A percentile compares a stretch with the other conserved stretches of the same genome.
Evolutionary conservation across 2,797 vertebrate species (phyloP).

Genomic region (Hippoglossus hippoglossus): DNA sequence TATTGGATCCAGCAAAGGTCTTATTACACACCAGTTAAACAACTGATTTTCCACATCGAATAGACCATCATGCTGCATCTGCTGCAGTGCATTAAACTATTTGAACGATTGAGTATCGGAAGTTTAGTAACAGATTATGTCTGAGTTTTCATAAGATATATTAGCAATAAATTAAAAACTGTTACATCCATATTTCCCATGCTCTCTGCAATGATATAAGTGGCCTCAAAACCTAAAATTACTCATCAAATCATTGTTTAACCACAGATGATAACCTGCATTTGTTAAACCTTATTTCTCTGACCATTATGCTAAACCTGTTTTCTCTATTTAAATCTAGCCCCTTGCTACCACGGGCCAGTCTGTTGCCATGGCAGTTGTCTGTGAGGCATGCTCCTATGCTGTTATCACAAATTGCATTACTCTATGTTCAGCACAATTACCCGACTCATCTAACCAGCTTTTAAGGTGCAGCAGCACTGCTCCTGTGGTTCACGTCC

Average conservation of each 20-base stretch:
- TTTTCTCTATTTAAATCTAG: slow-evolving; percentile 53
- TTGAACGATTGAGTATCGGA: too few species aligned
- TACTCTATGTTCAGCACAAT: slow-evolving; percentile 63
- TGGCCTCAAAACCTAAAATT: too few species aligned
- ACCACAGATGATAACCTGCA: not conserved
- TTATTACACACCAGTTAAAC: slow-evolving; percentile 5
- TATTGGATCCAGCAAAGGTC: slow-evolving; percentile 29
- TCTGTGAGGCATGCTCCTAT: slow-evolving; percentile 64
- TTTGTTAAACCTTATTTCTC: slow-evolving; percentile 35
- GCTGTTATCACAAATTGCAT: slow-evolving; percentile 65
- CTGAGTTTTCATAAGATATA: too few species aligned
- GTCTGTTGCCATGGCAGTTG: slow-evolving; percentile 81
- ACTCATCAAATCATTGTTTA: too few species aligned
- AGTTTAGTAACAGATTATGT: too few species aligned
- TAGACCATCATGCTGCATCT: not conserved
- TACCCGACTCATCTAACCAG: slow-evolving; percentile 60
- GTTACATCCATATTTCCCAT: too few species aligned
- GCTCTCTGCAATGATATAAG: too few species aligned
- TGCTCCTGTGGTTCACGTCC: slow-evolving; percentile 27
- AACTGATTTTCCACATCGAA: not conserved
- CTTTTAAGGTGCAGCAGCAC: slow-evolving; percentile 42
- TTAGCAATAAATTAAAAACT: too few species aligned
- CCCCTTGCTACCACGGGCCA: slow-evolving; percentile 59
- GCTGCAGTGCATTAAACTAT: not conserved
- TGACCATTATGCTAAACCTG: slow-evolving; percentile 36